These are phyloP conservation scores for Oryzias curvinotus DNA, from an alignment of 2,113 vertebrate genomes.

Conservation along the genomic window DNA sequence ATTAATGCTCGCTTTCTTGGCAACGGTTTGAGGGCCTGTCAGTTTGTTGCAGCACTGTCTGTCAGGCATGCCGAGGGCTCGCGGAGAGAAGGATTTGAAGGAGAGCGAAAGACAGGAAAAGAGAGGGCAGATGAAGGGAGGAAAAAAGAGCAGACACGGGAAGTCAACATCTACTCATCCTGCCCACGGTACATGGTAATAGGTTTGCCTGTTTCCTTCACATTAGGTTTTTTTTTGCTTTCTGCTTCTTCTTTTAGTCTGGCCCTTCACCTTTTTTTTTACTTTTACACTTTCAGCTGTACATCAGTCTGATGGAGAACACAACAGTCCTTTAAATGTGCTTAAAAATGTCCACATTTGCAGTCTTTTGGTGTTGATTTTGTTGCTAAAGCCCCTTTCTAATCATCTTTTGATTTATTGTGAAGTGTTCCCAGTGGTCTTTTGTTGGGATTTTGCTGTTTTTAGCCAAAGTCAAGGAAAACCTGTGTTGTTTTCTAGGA, in stretches of 20 bases:
- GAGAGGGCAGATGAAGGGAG: conserved; percentile 26
- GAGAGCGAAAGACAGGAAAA: conserved; percentile 74
- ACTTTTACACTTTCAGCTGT: conserved; percentile 28
- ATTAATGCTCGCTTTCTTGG: conserved; percentile 98
- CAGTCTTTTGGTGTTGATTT: no score
- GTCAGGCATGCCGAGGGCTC: conserved; percentile 81
- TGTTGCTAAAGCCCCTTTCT: no score
- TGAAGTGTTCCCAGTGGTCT: no score
- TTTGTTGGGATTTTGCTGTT: no score
- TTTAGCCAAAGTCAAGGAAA: no score
- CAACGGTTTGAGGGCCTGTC: conserved; percentile 94
- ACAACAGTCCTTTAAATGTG: no score
- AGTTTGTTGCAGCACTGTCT: conserved; percentile 90
- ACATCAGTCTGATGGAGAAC: conserved; percentile 2
- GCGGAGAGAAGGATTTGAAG: conserved; percentile 83
- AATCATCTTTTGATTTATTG: no score
- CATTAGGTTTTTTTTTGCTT: conserved; percentile 17
- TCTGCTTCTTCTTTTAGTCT: conserved; percentile 21
- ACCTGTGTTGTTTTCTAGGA: no score
- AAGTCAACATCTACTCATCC: conserved; percentile 68
- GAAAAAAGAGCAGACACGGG: conserved; percentile 68
- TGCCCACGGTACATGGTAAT: conserved; percentile 67
- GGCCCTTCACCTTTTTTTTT: conserved; percentile 29
- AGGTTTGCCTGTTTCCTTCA: conserved; percentile 54
- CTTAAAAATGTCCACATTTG: no score